A percentile compares a stretch with the other conserved stretches of the same genome.
Conservation (phyloP, 2,797 vertebrate species). For the Hemibagrus guttatus region DNA sequence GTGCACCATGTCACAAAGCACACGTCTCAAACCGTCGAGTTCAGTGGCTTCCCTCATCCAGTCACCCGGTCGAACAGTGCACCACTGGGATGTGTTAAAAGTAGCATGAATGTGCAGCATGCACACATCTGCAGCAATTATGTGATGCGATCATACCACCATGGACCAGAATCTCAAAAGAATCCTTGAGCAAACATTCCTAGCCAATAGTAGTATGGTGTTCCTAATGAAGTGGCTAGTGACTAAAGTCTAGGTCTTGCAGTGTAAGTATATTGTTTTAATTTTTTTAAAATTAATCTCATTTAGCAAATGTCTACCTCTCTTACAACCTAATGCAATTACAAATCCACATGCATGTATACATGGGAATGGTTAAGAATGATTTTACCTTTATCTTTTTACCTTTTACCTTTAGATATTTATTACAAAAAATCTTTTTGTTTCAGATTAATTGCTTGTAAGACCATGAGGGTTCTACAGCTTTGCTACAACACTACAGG, state of each 20-base stretch:
- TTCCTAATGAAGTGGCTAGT: neutral
- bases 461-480: neutral
- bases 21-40: neutral
- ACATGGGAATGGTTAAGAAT: neutral
- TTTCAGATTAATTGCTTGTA: neutral
- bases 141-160: neutral
- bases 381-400: neutral
- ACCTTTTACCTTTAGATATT: too few species aligned
- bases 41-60: neutral
- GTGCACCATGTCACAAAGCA: neutral
- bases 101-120: neutral
- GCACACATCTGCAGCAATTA: neutral
- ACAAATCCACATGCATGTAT: neutral
- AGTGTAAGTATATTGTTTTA: neutral
- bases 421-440: neutral
- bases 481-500: constrained; percentile 3
- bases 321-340: neutral
- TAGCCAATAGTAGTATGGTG: neutral
- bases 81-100: neutral
- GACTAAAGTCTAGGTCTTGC: neutral
- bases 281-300: neutral
- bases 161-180: neutral
- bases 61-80: too few species aligned
- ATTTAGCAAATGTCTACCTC: neutral
- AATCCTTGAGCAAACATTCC: too few species aligned